Evolutionary conservation across 2,888 invertebrate genomes (phyloP), one percentile per base, ranked within the genome.

Genomic region (Rutpela maculata): DNA sequence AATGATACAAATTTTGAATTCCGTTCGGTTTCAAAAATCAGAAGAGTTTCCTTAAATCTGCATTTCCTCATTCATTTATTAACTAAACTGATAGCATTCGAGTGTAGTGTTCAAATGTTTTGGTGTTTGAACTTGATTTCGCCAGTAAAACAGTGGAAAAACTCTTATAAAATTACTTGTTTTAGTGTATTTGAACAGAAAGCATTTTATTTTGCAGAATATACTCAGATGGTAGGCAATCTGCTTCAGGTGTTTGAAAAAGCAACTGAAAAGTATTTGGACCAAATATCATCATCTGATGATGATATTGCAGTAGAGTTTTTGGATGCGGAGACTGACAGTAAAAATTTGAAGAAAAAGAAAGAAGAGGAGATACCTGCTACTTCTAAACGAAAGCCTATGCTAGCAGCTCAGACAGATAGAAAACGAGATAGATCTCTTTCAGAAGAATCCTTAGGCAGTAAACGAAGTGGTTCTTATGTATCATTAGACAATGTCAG

Each of bases 181-280:
- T n/a, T n/a, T n/a, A n/a, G n/a, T n/a, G n/a, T n/a, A n/a, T n/a
- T n/a, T n/a, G n/a, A n/a, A n/a, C n/a, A n/a, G n/a, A n/a, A n/a
- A n/a, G n/a, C n/a, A 31, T 77, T 80, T 75, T 82, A 88, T 90
- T 65, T 79, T 84, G 31, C 89, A 97, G 97, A 97, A 89, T 97
- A 97, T 85, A 96, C 96, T 0, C 94, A 94, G 88, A 97, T 97
- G 97, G 96, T 95, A 11, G 94, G 95, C 86, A 96, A 95, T 88
- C 91, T 97, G 75, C 94, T 95, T 88, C 92, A 94, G 83, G 96
- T 95, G 12, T 97, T 97, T 87, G 95, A 96, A 83, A 93, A 94
- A 80, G 93, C 96, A 15, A 95, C 96, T 4, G 95, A 95, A 87
- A 94, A 95, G 86, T 97, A 95, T 89, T 93, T 97, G 80, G 95